phyloP scores from a whole-genome alignment of 1,140 invertebrate species.

The Trichonephila clavata region DNA sequence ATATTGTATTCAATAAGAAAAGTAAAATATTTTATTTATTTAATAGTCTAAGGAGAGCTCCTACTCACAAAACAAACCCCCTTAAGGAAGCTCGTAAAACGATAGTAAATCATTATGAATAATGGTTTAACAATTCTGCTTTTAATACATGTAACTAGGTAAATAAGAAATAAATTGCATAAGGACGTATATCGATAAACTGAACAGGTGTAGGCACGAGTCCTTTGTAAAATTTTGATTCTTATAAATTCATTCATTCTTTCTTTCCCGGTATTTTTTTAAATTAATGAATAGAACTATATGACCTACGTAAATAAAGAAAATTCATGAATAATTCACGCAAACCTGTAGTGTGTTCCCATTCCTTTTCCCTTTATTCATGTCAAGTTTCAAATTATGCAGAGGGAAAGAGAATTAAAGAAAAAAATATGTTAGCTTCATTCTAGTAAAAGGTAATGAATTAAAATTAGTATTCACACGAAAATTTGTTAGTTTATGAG shows the following conservation, averaged over 20 bases:
- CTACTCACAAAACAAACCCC: too few species aligned
- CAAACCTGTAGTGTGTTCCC: not conserved
- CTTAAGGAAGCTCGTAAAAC: too few species aligned
- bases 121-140: not conserved
- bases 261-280: not conserved
- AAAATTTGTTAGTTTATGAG: not conserved
- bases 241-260: not conserved
- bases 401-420: not conserved
- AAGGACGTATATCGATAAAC: not conserved
- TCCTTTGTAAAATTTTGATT: not conserved
- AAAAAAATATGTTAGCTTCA: not conserved
- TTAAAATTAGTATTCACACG: not conserved
- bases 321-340: slow-evolving; percentile 16
- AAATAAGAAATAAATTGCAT: not conserved
- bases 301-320: not conserved
- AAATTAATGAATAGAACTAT: not conserved
- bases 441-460: not conserved
- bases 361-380: not conserved
- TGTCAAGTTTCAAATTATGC: slow-evolving; percentile 23
- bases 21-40: too few species aligned
- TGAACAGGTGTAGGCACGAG: not conserved
- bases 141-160: not conserved
- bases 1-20: too few species aligned
- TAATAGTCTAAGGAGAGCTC: too few species aligned
- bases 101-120: not conserved